Evolutionary conservation across 23 tunicate genomes (phyloP).

Genomic region (Trididemnum miniatum): DNA sequence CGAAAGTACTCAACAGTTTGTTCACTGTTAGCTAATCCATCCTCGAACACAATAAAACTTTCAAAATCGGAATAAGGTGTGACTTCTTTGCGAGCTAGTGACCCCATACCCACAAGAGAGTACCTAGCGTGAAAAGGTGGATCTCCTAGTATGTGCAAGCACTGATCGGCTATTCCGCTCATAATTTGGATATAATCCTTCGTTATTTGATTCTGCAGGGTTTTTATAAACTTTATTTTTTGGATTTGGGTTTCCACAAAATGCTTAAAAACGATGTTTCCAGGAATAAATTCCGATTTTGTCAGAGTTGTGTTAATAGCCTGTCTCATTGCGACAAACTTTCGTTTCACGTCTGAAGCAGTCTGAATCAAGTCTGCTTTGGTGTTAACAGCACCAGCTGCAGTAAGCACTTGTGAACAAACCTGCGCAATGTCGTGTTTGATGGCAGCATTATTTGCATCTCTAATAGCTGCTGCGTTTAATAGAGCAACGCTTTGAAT

Average conservation of each 20-base stretch:
- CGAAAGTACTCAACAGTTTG: slow-evolving; percentile 40
- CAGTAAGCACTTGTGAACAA: neutral
- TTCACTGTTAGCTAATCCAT: neutral
- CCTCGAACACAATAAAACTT: slow-evolving; percentile 32
- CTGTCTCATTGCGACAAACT: neutral
- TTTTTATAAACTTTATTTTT: neutral
- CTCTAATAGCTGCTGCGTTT: slow-evolving; percentile 27
- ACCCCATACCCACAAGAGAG: slow-evolving; percentile 54
- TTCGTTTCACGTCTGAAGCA: neutral
- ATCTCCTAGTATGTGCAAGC: slow-evolving; percentile 43
- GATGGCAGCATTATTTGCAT: neutral
- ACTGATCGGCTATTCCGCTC: slow-evolving; percentile 28
- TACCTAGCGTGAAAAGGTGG: slow-evolving; percentile 21
- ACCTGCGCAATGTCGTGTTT: neutral
- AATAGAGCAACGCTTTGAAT: slow-evolving; percentile 30
- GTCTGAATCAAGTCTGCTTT: neutral
- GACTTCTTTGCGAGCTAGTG: slow-evolving; percentile 43
- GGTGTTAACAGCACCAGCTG: neutral
- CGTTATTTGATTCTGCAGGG: slow-evolving; percentile 27
- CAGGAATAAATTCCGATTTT: neutral
- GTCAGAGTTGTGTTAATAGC: neutral
- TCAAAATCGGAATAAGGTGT: slow-evolving; percentile 57
- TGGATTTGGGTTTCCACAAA: neutral
- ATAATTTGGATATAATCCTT: slow-evolving; percentile 33
- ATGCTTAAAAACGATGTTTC: neutral